Evolutionary conservation across 2,797 vertebrate species (phyloP), one percentile per base, ranked within the genome.

Genomic region (Gymnodraco acuticeps): DNA sequence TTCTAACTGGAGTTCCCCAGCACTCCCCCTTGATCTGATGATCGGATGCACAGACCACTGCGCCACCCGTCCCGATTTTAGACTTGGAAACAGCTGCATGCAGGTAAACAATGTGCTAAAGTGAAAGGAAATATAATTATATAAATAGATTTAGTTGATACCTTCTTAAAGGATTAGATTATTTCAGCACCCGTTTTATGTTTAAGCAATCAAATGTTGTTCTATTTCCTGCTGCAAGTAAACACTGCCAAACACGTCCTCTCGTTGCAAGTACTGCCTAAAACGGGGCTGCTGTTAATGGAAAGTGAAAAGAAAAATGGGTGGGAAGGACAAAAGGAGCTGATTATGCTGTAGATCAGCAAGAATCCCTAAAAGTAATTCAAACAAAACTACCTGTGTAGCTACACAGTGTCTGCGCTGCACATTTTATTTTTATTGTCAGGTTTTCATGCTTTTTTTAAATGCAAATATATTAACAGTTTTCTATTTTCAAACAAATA

Each of bases 331-430:
- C 20, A 46, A 65, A 67, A 71, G 47, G 20, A 33, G 54, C 51
- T 81, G 64, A 77, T 83, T 75, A 54, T 60, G 47, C 66, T 52
- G 62, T 74, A 73, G 33, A 82, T 73, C 63, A 73, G 60, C 71
- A 60, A 45, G 5, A 75, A 72, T 63, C 67, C 64, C 42, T 56
- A 62, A 41, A 75, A 59, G 51, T 69, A 68, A 77, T 76, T 76
- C 73, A 83, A 63, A 42, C 50, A 53, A 68, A 69, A 54, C 55
- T 65, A 31, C 12, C 46, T 17, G 13, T 19, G 59, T 70, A 72
- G 69, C 45, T 46, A 3, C 33, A 15, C 23, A 16, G 62, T 54
- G 27, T 76, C 76, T 46, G 38, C 1, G 3, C 59, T 16, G 67
- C 50, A 60, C 20, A 42, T 69, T 7, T 50, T 67, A 62, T 83